phyloP scores from a whole-genome alignment of 2,888 invertebrate species.

The Minunthozetes semirufus region DNA sequence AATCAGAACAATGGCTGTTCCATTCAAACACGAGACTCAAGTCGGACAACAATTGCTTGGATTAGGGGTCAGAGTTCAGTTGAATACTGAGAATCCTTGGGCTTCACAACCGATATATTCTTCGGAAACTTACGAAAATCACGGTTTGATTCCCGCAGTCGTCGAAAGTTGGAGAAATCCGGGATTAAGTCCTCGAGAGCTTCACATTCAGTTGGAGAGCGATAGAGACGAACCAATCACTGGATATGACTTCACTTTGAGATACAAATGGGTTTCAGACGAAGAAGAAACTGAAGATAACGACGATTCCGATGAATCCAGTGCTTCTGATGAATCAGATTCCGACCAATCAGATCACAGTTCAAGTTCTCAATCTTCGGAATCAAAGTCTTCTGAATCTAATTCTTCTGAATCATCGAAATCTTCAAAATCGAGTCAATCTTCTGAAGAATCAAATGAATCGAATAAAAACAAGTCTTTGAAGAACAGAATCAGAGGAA shows the following conservation, averaged over 20 bases:
- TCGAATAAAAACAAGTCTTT: neutral
- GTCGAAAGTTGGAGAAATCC: conserved; percentile 25
- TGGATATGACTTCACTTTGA: conserved; percentile 29
- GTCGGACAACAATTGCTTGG: conserved; percentile 25
- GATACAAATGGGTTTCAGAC: conserved; percentile 34
- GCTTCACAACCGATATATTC: conserved; percentile 7
- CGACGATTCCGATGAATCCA: conserved; percentile 27
- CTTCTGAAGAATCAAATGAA: neutral
- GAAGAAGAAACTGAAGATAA: neutral
- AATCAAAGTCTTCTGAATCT: neutral
- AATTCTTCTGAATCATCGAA: neutral
- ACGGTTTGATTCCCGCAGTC: conserved; percentile 30
- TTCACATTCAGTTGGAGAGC: conserved; percentile 31
- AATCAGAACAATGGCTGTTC: conserved; percentile 26
- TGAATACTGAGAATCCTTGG: conserved; percentile 33
- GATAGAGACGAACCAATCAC: conserved; percentile 31
- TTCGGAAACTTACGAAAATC: neutral
- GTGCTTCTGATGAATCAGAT: conserved; percentile 8
- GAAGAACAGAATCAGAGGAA: neutral
- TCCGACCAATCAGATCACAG: conserved; percentile 20
- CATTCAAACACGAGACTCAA: conserved; percentile 32
- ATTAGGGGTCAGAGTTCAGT: conserved; percentile 28
- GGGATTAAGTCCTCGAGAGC: conserved; percentile 29
- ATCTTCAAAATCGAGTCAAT: neutral
- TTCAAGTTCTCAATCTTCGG: conserved; percentile 19